Evolutionary conservation across 2,113 vertebrate genomes (phyloP), one percentile per base, ranked within the genome.

Genomic region (Brienomyrus brachyistius): DNA sequence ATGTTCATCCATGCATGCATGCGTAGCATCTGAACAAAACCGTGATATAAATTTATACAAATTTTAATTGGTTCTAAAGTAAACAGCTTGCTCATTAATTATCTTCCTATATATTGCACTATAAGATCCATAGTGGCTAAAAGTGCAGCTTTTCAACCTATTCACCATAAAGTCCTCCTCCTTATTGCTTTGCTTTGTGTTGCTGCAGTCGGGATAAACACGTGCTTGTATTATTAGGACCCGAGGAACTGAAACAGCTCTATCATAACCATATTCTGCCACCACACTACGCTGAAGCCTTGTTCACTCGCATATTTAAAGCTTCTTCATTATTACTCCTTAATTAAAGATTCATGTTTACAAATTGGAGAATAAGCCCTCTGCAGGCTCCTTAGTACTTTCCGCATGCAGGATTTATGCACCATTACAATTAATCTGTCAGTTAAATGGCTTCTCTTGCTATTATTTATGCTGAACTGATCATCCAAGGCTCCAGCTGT

Each of bases 351-450:
- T 87, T 87, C 51, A 87, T 87, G 52, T 19, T 35, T 87, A 48
- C 59, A 87, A 87, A 59, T 87, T 87, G 17, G 27, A 56, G 86
- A 87, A 87, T 56, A 59, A 87, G 86, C 52, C 35, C 35, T 59
- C 56, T 87, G 51, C 86, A 21, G 35, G 52, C 86, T 45, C 7
- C 19, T 43, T 59, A 62, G 19, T 43, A 40, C 86, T 59, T 31
- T 59, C 10, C 19, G 23, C 51, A 19, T 21, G 17, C 86, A 11
- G 59, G 15, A 40, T 43, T 59, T 87, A 43, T 35, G 86, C 86
- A 87, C 86, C 86, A 23, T 40, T 31, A 59, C 86, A 87, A 87
- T 35, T 87, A 87, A 54, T 31, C 62, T 70, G 62, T 70, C 62
- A 31, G 62, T 70, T 70, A 70, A 31, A 70, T 70, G 62, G 62